Evolutionary conservation across 2,888 invertebrate genomes (phyloP), one percentile per base, ranked within the genome.

Genomic region (Vesta saturnalis): DNA sequence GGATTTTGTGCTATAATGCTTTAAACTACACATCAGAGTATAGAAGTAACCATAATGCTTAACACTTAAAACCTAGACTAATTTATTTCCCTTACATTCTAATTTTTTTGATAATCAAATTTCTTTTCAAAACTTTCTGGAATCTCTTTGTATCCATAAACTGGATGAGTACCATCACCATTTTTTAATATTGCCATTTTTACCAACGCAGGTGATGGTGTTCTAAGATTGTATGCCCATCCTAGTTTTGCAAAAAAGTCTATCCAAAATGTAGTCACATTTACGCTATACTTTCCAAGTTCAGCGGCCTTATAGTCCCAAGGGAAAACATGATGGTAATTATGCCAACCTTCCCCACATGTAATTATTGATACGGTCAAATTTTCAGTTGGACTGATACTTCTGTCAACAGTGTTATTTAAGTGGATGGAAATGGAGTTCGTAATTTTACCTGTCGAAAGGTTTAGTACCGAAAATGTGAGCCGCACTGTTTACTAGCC

Each of bases 231-330:
- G 81, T 93, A 94, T 0, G 92, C 94, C 90, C 91, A 92, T 15
- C 93, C 84, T 52, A 94, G 84, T 77, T 84, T 86, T 0, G 91
- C 88, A 82, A 92, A 93, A 8, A 88, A 78, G 77, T 95, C 91
- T 60, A 95, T 86, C 58, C 91, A 81, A 43, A 87, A 79, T 0
- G 94, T 91, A 0, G 94, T 93, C 8, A 52, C 1, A 21, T 66
- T 66, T n/a, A 89, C 80, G 72, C 87, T 81, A 70, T 77, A 72
- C 10, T 70, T 72, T 15, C 94, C 93, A 14, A 94, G 85, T 83
- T 97, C 96, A 12, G 95, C 91, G 18, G 96, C 92, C 79, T 94
- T 92, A 86, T 97, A 97, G 83, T 97, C 96, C 92, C 94, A 95
- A 0, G 96, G 96, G 83, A 96, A 85, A n/a, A n/a, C n/a, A n/a